Conservation (phyloP, 2,113 vertebrate species). For the Origma solitaria region DNA sequence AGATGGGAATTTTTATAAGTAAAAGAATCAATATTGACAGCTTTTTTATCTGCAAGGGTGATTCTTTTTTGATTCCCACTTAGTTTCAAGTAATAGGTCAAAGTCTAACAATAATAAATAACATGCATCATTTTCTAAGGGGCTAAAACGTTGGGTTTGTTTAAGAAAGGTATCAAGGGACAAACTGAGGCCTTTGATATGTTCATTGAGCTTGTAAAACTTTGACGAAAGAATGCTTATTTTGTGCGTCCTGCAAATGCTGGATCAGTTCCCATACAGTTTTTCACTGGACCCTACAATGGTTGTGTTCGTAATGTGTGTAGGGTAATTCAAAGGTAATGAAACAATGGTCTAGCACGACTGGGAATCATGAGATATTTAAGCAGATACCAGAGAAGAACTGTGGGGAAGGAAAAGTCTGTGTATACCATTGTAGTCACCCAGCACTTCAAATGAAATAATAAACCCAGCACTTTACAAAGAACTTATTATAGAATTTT, state of each 20-base stretch:
- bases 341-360: conserved; percentile 29
- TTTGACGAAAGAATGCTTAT: not conserved
- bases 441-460: conserved; percentile 29
- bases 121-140: not conserved
- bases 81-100: not conserved
- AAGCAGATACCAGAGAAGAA: conserved; percentile 2
- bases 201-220: not conserved
- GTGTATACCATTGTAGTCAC: conserved; percentile 38
- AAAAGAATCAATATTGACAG: not conserved
- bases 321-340: conserved; percentile 13
- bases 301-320: not conserved
- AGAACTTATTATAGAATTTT: conserved; percentile 44
- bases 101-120: conserved; percentile 36
- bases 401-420: conserved; percentile 55
- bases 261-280: conserved; percentile 39
- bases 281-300: conserved; percentile 25
- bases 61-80: not conserved
- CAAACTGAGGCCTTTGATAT: conserved; percentile 36
- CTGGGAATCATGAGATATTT: conserved; percentile 24
- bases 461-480: conserved; percentile 40
- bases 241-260: not conserved
- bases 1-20: not conserved
- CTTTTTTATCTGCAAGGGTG: not conserved
- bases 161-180: conserved; percentile 32
- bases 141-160: conserved; percentile 2